A percentile compares a stretch with the other conserved stretches of the same genome.
Evolutionary conservation across 1,140 invertebrate species (phyloP).

Genomic region (Drosophila pseudoananassae): DNA sequence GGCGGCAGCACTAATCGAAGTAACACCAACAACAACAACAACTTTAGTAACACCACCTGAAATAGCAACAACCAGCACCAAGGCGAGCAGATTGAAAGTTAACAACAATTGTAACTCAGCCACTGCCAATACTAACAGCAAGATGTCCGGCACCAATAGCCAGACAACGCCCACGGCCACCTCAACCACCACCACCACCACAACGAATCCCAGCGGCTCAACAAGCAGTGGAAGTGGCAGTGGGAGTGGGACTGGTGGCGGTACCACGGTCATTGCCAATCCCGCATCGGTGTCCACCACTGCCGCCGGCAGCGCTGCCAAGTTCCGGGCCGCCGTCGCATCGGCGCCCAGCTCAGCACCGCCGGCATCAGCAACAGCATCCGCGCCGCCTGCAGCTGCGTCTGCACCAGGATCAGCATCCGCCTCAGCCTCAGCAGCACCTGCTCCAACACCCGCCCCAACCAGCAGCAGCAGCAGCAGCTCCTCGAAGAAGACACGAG

Average conservation of each 20-base stretch:
- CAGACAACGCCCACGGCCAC: conserved; percentile 55
- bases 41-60: conserved; percentile 4
- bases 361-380: conserved; percentile 12
- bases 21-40: conserved; percentile 3
- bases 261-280: conserved; percentile 41
- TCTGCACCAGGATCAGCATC: conserved; percentile 6
- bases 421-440: conserved; percentile 6
- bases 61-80: conserved; percentile 4
- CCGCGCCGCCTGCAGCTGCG: conserved; percentile 19
- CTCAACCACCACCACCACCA: conserved; percentile 47
- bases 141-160: conserved; percentile 61
- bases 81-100: conserved; percentile 62
- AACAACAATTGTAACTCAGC: conserved; percentile 70
- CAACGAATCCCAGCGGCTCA: conserved; percentile 41
- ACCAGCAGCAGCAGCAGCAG: conserved; percentile 13
- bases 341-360: conserved; percentile 51
- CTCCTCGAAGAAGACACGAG: conserved; percentile 63
- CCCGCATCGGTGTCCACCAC: conserved; percentile 46
- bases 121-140: conserved; percentile 63
- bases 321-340: conserved; percentile 65
- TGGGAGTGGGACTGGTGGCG: conserved; percentile 19
- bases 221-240: conserved; percentile 24
- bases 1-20: conserved; percentile 18
- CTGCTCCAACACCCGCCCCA: conserved; percentile 25
- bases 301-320: conserved; percentile 62